Evolutionary conservation across 2,113 vertebrate genomes (phyloP).

Genomic region (Hyperopisus bebe): DNA sequence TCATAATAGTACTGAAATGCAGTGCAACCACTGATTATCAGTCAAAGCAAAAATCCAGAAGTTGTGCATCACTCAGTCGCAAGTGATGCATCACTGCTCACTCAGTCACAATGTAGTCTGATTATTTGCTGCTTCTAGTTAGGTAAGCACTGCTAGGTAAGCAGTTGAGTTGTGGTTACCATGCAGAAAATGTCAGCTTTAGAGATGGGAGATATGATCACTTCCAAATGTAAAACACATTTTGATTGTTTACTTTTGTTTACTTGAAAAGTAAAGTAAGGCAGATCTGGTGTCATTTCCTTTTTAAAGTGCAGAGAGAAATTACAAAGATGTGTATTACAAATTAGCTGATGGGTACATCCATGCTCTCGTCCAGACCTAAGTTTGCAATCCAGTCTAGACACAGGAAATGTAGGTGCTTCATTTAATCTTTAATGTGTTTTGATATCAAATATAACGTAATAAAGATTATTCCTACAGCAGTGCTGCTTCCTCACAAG

Average conservation of each 20-base stretch:
- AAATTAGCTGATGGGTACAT: neutral
- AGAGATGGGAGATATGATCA: neutral
- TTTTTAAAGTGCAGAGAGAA: neutral
- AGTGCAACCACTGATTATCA: neutral
- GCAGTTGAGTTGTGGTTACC: neutral
- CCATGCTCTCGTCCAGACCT: neutral
- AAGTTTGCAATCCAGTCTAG: neutral
- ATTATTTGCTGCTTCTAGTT: neutral
- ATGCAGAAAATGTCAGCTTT: neutral
- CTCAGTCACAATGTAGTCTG: neutral
- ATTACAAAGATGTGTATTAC: neutral
- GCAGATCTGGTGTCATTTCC: neutral
- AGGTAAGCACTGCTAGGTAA: neutral
- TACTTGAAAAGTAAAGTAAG: neutral
- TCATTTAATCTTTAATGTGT: neutral
- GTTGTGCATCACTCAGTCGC: neutral
- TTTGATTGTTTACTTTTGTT: neutral
- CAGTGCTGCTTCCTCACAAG: neutral
- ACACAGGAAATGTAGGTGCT: neutral
- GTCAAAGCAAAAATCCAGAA: neutral
- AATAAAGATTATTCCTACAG: neutral
- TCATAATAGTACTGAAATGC: neutral
- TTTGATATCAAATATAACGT: neutral
- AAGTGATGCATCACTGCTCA: neutral
- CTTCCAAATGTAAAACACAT: neutral